A percentile compares a stretch with the other conserved stretches of the same genome.
phyloP scores from a whole-genome alignment of 2,888 invertebrate genomes.

The Rhaphigaster nebulosa region DNA sequence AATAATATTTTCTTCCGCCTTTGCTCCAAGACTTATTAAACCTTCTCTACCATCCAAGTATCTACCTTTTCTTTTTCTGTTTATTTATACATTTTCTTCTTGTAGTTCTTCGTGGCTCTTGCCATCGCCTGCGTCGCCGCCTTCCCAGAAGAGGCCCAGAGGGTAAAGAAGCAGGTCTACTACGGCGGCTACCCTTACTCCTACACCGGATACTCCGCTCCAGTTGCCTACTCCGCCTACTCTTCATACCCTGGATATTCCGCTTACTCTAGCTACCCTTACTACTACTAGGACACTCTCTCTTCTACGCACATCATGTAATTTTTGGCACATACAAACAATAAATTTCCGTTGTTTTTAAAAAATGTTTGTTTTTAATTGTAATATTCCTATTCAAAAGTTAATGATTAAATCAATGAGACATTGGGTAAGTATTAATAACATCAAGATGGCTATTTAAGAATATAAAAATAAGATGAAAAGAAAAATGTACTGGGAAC shows the following conservation, averaged over 20 bases:
- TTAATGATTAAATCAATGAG: too few species aligned
- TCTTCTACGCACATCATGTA: not conserved
- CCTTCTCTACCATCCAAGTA: too few species aligned
- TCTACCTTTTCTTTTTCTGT: not conserved
- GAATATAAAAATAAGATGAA: too few species aligned
- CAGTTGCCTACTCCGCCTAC: conserved; percentile 61
- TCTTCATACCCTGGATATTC: conserved; percentile 38
- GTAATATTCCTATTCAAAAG: too few species aligned
- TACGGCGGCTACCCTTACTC: conserved; percentile 63
- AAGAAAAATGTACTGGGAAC: too few species aligned
- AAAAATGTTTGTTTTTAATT: too few species aligned
- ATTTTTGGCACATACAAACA: conserved; percentile 17
- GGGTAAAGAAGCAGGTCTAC: conserved; percentile 62
- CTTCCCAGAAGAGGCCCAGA: conserved; percentile 62
- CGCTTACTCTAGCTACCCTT: conserved; percentile 11
- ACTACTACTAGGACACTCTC: conserved; percentile 32
- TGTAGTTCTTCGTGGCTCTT: conserved; percentile 62
- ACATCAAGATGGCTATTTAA: too few species aligned
- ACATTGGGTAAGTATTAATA: too few species aligned
- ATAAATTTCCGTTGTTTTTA: conserved; percentile 43
- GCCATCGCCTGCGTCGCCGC: conserved; percentile 64
- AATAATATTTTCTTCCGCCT: too few species aligned
- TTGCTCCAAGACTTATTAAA: too few species aligned
- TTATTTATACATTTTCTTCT: not conserved
- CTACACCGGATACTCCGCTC: conserved; percentile 42